These are phyloP conservation scores for Orthosia incerta DNA, from an alignment of 2,888 invertebrate species.

Conservation along the genomic window DNA sequence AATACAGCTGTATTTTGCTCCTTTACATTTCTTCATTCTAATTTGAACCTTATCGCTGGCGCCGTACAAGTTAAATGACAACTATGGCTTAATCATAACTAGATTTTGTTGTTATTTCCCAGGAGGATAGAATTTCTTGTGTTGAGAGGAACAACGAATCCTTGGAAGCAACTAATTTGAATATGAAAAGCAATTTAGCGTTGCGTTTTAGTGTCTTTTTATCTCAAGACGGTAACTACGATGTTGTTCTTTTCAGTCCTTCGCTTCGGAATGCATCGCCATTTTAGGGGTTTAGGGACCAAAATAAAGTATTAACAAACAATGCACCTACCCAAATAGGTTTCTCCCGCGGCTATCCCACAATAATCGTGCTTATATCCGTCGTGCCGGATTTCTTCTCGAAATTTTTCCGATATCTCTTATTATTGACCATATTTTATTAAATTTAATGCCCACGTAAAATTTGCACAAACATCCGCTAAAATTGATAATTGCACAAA, in stretches of 20 bases:
- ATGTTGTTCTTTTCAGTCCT: background rate
- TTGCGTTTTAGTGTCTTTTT: constrained; percentile 11
- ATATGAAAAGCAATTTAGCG: constrained; percentile 26
- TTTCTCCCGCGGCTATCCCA: too few species aligned
- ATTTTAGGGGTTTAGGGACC: too few species aligned
- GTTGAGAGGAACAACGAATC: constrained; percentile 16
- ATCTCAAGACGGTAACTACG: background rate
- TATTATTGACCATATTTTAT: too few species aligned
- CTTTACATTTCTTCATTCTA: background rate
- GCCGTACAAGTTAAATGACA: background rate
- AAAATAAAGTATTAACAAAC: too few species aligned
- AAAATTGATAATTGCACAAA: too few species aligned
- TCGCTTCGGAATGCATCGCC: too few species aligned
- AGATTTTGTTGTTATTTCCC: constrained; percentile 48
- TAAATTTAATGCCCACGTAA: too few species aligned
- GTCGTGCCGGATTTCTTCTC: too few species aligned
- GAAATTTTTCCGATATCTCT: too few species aligned
- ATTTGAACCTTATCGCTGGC: constrained; percentile 2
- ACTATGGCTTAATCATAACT: constrained; percentile 17
- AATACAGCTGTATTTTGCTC: constrained; percentile 1
- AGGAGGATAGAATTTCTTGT: constrained; percentile 22
- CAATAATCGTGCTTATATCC: too few species aligned
- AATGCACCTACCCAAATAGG: too few species aligned
- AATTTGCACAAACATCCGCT: too few species aligned
- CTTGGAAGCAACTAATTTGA: constrained; percentile 34